Conservation (phyloP, 2,797 vertebrate species). For the Sebastes vulpes region DNA sequence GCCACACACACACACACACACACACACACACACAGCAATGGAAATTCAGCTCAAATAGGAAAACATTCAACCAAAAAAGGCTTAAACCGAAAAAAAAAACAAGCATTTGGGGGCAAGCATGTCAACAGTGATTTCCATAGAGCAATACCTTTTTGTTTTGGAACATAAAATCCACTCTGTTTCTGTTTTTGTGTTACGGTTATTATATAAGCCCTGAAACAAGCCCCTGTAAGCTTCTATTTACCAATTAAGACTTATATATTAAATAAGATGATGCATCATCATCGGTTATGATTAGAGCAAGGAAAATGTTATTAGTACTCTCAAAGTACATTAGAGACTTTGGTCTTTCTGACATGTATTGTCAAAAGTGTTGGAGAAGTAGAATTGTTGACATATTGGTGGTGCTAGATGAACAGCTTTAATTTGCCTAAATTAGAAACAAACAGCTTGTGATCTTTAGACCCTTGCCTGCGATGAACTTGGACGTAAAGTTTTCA, state of each 20-base stretch:
- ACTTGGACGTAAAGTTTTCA: background rate
- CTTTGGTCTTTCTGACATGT: background rate
- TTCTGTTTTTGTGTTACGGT: conserved; percentile 11
- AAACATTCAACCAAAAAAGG: conserved; percentile 34
- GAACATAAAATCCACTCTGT: conserved; percentile 33
- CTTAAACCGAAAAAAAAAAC: conserved; percentile 46
- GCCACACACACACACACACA: background rate
- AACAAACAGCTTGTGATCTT: background rate
- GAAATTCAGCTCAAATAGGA: conserved; percentile 17
- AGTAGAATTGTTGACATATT: background rate
- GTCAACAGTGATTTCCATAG: conserved; percentile 54
- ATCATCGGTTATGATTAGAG: conserved; percentile 9
- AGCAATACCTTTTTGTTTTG: conserved; percentile 23
- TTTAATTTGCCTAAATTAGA: background rate
- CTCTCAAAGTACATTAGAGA: background rate
- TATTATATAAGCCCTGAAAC: conserved; percentile 32
- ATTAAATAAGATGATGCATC: conserved; percentile 13
- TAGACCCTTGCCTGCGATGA: background rate
- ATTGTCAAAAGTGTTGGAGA: background rate
- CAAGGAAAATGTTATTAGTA: background rate
- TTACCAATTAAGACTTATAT: conserved; percentile 16
- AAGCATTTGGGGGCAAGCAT: conserved; percentile 47
- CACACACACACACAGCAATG: background rate
- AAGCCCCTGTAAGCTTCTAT: background rate
- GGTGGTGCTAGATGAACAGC: background rate